Base-by-base conservation (phyloP, 2,113 vertebrate genomes). In the Grammomys dolichurus region DNA sequence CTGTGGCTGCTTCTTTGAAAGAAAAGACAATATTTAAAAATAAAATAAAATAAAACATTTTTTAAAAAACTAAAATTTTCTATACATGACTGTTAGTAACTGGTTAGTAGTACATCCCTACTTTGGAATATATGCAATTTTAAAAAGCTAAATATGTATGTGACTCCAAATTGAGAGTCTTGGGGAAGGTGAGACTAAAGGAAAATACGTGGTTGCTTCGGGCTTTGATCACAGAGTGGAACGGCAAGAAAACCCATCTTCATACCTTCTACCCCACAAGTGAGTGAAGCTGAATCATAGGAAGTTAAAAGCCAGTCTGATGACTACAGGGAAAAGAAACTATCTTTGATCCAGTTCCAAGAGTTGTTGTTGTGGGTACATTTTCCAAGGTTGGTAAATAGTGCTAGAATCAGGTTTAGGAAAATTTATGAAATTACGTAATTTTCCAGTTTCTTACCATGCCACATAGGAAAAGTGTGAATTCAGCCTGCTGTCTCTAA, bases 51-150 rank as follows among this genome's bases (percentile, higher is more conserved):
- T 13, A 67, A 36, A 82, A 85, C 11, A 92, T 7, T 78, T 91
- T 67, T 46, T 89, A 93, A 94, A 81, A 88, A 92, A 88, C 13
- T 46, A 85, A 90, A 90, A 75, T 60, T 33, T 73, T 77, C 70
- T 91, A 5, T 69, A 80, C 51, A 51, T 51, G 51, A 51, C 51
- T 51, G 51, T 51, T 51, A 58, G 26, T 40, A n/a, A 58, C 19
- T 40, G 43, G 48, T 78, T 95, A 87, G 60, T 87, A 56, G 28
- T 26, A 58, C 7, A 73, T 60, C 46, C 14, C 12, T 73, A 86
- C 40, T 92, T 33, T 51, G 77, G 70, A n/a, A 91, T 51, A 86
- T 33, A n/a, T 40, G n/a, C 28, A 85, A 26, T 33, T 36, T 26
- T 33, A 81, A 69, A 94, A 94, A 60, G 77, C 84, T 91, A 48